phyloP scores from a whole-genome alignment of 1,140 invertebrate genomes.

The Bathynomus jamesi region DNA sequence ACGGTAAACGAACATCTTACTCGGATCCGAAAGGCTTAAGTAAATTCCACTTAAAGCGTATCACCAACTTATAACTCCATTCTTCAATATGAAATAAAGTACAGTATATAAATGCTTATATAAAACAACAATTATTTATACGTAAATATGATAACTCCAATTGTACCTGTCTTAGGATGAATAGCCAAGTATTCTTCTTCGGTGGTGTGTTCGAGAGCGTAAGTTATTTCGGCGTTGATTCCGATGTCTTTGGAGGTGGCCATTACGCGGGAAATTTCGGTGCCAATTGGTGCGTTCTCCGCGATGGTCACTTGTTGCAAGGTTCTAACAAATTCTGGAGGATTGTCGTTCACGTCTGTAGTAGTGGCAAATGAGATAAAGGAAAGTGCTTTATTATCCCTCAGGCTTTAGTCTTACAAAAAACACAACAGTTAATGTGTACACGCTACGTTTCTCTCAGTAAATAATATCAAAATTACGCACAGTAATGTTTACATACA shows the following conservation, averaged over 20 bases:
- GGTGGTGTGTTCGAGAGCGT: slow-evolving; percentile 78
- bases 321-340: slow-evolving; percentile 73
- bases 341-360: slow-evolving; percentile 86
- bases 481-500: too few species aligned
- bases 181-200: slow-evolving; percentile 50
- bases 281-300: slow-evolving; percentile 61
- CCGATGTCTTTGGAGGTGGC: slow-evolving; percentile 87
- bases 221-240: slow-evolving; percentile 83
- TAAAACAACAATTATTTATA: background rate
- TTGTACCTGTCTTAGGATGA: slow-evolving; percentile 25
- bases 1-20: too few species aligned
- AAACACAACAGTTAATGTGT: too few species aligned
- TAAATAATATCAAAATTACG: too few species aligned
- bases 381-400: too few species aligned
- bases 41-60: too few species aligned
- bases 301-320: slow-evolving; percentile 63
- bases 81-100: too few species aligned
- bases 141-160: background rate
- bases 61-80: too few species aligned
- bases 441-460: too few species aligned
- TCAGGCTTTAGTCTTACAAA: too few species aligned
- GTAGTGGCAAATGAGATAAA: too few species aligned
- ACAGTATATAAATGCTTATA: background rate
- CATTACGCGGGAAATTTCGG: slow-evolving; percentile 67
- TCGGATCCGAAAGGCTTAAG: too few species aligned